Evolutionary conservation across 2,888 invertebrate species (phyloP), one percentile per base, ranked within the genome.

Genomic region (Drosophila atroscutellata): DNA sequence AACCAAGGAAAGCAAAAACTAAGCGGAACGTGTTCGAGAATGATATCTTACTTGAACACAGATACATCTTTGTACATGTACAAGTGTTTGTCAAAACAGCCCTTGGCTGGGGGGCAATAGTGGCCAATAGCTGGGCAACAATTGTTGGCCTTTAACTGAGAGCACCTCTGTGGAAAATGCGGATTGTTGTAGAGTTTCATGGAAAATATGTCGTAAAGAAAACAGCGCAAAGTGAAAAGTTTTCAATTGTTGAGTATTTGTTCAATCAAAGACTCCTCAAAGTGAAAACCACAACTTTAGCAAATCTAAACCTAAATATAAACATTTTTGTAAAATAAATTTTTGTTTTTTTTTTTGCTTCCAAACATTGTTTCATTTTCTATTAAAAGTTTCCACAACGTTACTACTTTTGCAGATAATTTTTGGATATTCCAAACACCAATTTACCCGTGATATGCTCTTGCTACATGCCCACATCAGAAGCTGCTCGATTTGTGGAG

Each of bases 191-290:
- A 24, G 42, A 80, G 66, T 69, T 54, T 64, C 76, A 62, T 61
- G 32, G 28, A 30, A 70, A 55, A 55, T 34, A 68, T 82, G 69
- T 64, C 34, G 26, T 37, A 51, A 28, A n/a, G 28, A 39, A 47
- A 68, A 57, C 32, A 24, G 11, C 11, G 51, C 62, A 65, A 68
- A 66, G 68, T 62, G 56, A 50, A 75, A 83, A 74, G 58, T 81
- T 81, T 81, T 81, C 75, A 72, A 77, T 80, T 72, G 63, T 58
- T 70, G 70, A 56, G 65, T 57, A 66, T 64, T 71, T 68, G 20
- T 50, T 50, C 11, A 28, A n/a, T 13, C 18, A 50, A 49, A 3
- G 3, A n/a, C 0, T 18, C 2, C 18, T 2, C 18, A 45, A 45
- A 24, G 15, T 24, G 8, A 24, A 45, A 24, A 24, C 1, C 45